Conservation (phyloP, 1,140 invertebrate species). For the honey bee (Apis mellifera) region Amel_HAv3.1 CM009946.2:7110001-7110500, state of each 20-base stretch:
- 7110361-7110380: neutral
- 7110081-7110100: neutral
- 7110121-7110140: neutral
- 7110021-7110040: neutral
- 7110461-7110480: slow-evolving; percentile 23
- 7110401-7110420: neutral
- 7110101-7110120: neutral
- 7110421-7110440: neutral
- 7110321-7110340: no score
- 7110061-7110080: no score
- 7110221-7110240: no score
- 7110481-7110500: slow-evolving; percentile 18
- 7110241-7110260: no score
- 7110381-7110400: neutral
- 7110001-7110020: slow-evolving; percentile 31
- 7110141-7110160: no score
- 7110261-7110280: no score
- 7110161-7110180: no score
- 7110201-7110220: no score
- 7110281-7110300: no score
- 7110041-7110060: neutral
- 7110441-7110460: neutral
- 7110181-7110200: no score
- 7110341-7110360: no score
- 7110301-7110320: no score